Percentiles rank a stretch among this genome's conserved stretches.
Evolutionary conservation across 2,797 vertebrate species (phyloP).

Genomic region (Orientallactaga sibirica): DNA sequence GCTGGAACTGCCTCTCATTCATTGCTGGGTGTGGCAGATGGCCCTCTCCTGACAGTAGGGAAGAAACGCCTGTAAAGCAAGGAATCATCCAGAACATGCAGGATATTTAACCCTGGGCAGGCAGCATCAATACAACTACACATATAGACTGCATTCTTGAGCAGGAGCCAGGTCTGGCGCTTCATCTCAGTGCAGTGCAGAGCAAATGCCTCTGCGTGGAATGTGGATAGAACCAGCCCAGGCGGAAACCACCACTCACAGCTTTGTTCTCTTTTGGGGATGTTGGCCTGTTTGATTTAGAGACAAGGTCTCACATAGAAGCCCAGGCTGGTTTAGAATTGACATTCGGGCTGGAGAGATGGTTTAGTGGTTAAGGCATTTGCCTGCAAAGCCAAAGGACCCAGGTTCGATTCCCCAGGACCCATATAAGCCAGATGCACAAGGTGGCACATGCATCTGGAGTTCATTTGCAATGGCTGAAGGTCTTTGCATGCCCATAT

Average conservation of each 20-base stretch:
- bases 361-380: too few relatives aligned
- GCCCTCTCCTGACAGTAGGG: background rate
- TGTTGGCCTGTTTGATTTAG: background rate
- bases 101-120: background rate
- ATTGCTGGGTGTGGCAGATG: background rate
- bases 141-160: background rate
- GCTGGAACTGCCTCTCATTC: background rate
- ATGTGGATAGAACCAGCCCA: too few relatives aligned
- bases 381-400: too few relatives aligned
- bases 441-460: too few relatives aligned
- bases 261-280: background rate
- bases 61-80: background rate
- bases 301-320: background rate
- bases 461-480: too few relatives aligned
- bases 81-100: background rate
- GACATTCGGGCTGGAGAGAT: background rate
- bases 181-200: rapidly evolving
- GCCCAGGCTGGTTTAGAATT: background rate
- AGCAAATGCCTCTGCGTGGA: background rate
- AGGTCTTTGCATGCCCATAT: too few relatives aligned
- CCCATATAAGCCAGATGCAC: too few relatives aligned
- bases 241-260: background rate
- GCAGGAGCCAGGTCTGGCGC: background rate
- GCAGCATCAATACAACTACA: background rate
- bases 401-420: too few relatives aligned